Conservation (phyloP, 2,888 invertebrate species). For the Crossocerus cetratus region DNA sequence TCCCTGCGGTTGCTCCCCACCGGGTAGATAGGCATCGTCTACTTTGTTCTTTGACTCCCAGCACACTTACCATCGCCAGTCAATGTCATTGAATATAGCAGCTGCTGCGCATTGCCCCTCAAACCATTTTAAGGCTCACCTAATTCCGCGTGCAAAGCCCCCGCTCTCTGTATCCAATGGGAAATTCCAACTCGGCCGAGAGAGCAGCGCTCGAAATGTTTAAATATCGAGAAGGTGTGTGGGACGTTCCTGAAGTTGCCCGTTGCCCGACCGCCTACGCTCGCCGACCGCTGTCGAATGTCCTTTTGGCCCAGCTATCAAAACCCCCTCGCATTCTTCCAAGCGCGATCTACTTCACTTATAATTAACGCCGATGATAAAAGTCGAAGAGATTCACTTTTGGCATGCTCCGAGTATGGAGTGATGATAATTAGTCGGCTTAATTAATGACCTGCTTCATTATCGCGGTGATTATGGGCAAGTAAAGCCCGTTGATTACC, state of each 20-base stretch:
- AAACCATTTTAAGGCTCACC: background rate
- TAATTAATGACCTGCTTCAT: too few relatives aligned
- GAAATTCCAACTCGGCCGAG: too few relatives aligned
- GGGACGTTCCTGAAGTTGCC: conserved; percentile 41
- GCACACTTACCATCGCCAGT: conserved; percentile 3
- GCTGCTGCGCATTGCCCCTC: background rate
- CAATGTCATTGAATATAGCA: background rate
- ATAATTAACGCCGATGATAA: background rate
- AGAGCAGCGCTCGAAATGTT: conserved; percentile 31
- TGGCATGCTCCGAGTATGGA: too few relatives aligned
- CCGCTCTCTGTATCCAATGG: conserved; percentile 34
- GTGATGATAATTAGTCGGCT: too few relatives aligned
- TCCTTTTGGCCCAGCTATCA: conserved; percentile 37
- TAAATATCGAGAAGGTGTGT: conserved; percentile 37
- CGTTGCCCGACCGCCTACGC: conserved; percentile 45
- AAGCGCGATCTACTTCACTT: conserved; percentile 2
- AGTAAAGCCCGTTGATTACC: too few relatives aligned
- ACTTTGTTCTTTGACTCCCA: conserved; percentile 36
- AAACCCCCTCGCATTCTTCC: conserved; percentile 27
- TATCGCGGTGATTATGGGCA: too few relatives aligned
- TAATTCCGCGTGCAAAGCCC: background rate
- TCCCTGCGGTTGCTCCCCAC: conserved; percentile 8
- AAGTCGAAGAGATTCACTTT: too few relatives aligned
- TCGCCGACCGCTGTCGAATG: conserved; percentile 37
- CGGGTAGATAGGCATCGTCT: conserved; percentile 31